Evolutionary conservation across 2,797 vertebrate genomes (phyloP), one percentile per base, ranked within the genome.

Genomic region (Coilia nasus): DNA sequence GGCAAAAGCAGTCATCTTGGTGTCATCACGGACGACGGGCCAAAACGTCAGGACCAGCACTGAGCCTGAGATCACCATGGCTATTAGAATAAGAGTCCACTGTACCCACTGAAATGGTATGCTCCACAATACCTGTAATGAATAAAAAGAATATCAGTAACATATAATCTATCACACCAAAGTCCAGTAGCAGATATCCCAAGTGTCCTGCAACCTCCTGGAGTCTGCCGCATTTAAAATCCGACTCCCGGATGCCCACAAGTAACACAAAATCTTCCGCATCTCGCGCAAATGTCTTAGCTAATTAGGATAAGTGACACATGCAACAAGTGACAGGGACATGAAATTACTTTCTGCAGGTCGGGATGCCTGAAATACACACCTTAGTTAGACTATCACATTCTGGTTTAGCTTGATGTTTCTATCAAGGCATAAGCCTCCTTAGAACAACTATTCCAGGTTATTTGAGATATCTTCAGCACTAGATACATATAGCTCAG

Each of bases 1-100:
- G 0, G 90, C 89, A 0, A 94, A 88, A 0, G 96, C 95, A 0
- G 92, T 94, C 82, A 92, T 80, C 89, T 92, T 96, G 57, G 95
- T 95, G 90, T 97, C 96, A 0, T 96, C 95, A 0, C 95, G 94
- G 67, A 97, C 94, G 0, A 94, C 90, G 0, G 97, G 96, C 97
- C 97, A 97, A 86, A 97, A 96, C 9, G 96, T 95, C 67, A 97
- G 90, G 56, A 97, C 94, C 87, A 98, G 91, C 82, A 97, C 91
- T 0, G 96, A 92, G 5, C 96, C 95, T 0, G 97, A 97, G 82
- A 97, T 93, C 82, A 92, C 89, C 90, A 96, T 93, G 75, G 97
- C 96, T 14, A 96, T 59, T 2, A 92, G 81, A 47, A 97, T 94
- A 19, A 97, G 89, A 0, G 94, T 89, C 97, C 97, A 98, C 86